phyloP scores from a whole-genome alignment of 2,888 invertebrate species.

The Synergus gifuensis region DNA sequence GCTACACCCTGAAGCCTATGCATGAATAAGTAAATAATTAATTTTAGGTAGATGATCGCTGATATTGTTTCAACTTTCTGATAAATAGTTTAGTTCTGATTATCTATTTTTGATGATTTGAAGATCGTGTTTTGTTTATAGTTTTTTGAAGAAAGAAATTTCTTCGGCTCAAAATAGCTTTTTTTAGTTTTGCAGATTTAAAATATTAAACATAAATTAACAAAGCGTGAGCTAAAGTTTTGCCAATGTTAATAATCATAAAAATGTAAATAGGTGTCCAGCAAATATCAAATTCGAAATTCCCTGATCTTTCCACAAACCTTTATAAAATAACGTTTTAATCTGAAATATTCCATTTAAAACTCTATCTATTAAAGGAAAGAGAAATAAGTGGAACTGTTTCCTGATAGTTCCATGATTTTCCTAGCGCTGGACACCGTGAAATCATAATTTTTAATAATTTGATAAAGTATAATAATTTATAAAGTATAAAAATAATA shows the following conservation, averaged over 20 bases:
- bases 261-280: conserved; percentile 24
- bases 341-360: background rate
- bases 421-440: background rate
- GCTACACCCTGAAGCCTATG: conserved; percentile 70
- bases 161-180: background rate
- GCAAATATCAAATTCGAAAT: background rate
- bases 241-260: conserved; percentile 21
- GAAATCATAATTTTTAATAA: conserved; percentile 26
- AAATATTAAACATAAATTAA: background rate
- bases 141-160: background rate
- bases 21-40: conserved; percentile 21
- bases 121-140: background rate
- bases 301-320: no score
- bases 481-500: conserved; percentile 19
- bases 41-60: background rate
- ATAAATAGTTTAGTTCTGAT: no score
- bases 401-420: no score
- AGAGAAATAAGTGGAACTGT: no score
- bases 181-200: background rate
- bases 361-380: no score
- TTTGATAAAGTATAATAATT: conserved; percentile 32
- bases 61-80: background rate
- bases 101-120: background rate
- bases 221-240: conserved; percentile 30
- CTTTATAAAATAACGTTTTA: no score